phyloP scores from a whole-genome alignment of 2,113 vertebrate species.

The Oxyruncus cristatus region DNA sequence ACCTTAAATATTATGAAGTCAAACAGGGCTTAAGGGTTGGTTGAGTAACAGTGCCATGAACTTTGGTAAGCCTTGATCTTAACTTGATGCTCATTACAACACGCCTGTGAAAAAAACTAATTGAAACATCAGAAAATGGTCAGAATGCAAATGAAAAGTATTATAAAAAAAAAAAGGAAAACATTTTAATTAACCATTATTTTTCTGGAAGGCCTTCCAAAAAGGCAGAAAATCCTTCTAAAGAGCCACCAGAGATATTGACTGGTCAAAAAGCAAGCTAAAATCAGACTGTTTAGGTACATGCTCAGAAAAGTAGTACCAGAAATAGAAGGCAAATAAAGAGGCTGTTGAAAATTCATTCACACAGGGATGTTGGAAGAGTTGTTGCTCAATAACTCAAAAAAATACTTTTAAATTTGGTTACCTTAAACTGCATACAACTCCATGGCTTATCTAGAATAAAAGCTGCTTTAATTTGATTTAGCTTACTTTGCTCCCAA shows the following conservation, averaged over 20 bases:
- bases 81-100: not conserved
- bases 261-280: not conserved
- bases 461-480: not conserved
- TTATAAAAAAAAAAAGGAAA: not conserved
- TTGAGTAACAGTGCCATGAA: not conserved
- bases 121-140: conserved; percentile 17
- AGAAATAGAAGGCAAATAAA: not conserved
- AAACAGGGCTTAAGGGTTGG: not conserved
- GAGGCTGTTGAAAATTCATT: not conserved
- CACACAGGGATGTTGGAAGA: not conserved
- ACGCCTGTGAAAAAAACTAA: not conserved
- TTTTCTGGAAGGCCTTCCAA: too few relatives aligned
- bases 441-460: not conserved
- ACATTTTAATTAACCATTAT: conserved; percentile 1
- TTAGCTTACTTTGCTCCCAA: not conserved
- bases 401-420: not conserved
- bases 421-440: not conserved
- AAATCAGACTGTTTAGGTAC: not conserved
- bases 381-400: not conserved
- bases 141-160: not conserved
- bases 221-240: too few relatives aligned
- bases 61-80: not conserved
- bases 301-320: not conserved
- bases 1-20: not conserved
- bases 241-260: not conserved